These are phyloP conservation scores for Cephus rjabovi DNA, from an alignment of 2,888 invertebrate genomes.

Conservation along the genomic window DNA sequence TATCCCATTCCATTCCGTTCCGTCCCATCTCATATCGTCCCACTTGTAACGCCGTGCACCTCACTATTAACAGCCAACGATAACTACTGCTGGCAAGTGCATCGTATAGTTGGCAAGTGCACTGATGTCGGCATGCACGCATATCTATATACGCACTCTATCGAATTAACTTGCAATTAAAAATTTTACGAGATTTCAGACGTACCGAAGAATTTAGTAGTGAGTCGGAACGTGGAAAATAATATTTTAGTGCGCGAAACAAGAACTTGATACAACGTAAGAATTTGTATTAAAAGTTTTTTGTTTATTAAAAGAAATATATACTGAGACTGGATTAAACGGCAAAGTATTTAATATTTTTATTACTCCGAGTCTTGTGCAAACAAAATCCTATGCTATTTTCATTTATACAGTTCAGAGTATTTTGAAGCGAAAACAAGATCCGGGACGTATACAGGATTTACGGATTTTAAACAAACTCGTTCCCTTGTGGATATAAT, in stretches of 20 bases:
- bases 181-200: background rate
- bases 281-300: background rate
- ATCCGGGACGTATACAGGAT: background rate
- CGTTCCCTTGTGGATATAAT: background rate
- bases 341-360: background rate
- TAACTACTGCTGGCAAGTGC: slow-evolving; percentile 53
- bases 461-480: background rate
- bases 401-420: background rate
- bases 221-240: background rate
- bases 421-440: background rate
- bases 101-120: slow-evolving; percentile 30
- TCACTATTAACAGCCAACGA: slow-evolving; percentile 51
- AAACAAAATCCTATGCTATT: background rate
- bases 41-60: slow-evolving; percentile 41
- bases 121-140: background rate
- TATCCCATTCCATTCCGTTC: slow-evolving; percentile 41
- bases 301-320: background rate
- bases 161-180: background rate
- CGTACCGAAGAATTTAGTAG: background rate
- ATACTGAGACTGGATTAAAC: background rate
- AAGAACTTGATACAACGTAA: background rate
- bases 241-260: background rate
- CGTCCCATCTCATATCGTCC: slow-evolving; percentile 47
- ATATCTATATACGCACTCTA: background rate
- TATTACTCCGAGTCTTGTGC: background rate